Evolutionary conservation across 2,797 vertebrate species (phyloP).

Genomic region (Halcyon chelicuti): DNA sequence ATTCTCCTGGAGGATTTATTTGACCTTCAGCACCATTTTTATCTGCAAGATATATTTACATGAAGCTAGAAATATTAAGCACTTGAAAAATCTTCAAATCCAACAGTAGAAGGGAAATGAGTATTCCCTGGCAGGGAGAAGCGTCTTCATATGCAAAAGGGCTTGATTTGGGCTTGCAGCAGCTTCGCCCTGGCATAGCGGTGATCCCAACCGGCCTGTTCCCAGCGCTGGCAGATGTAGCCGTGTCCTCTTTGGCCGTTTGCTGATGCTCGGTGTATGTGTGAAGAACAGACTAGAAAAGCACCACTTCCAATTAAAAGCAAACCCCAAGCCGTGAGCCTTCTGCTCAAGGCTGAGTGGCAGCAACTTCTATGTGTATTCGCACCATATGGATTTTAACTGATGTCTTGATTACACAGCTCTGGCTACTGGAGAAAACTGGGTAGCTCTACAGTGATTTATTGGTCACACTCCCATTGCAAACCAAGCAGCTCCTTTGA

Average conservation of each 20-base stretch:
- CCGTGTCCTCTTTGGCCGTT: neutral
- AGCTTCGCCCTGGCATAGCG: neutral
- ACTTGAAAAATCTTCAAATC: neutral
- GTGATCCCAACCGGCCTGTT: neutral
- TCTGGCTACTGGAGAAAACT: neutral
- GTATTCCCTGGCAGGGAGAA: neutral
- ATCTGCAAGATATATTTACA: constrained; percentile 55
- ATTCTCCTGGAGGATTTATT: constrained; percentile 51
- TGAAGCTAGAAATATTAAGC: constrained; percentile 12
- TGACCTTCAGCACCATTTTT: constrained; percentile 64
- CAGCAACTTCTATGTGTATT: neutral
- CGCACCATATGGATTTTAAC: neutral
- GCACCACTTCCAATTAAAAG: neutral
- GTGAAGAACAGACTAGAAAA: neutral
- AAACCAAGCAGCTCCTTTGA: neutral
- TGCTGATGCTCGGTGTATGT: neutral
- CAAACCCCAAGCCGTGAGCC: neutral
- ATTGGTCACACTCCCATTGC: neutral
- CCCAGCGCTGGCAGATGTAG: neutral
- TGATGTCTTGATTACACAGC: neutral
- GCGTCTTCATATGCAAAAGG: neutral
- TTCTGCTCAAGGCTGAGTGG: neutral
- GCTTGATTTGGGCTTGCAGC: neutral
- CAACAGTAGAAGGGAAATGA: neutral
- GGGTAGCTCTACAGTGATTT: neutral